Conservation (phyloP, 2,113 vertebrate species). For the Ailurus styani region DNA sequence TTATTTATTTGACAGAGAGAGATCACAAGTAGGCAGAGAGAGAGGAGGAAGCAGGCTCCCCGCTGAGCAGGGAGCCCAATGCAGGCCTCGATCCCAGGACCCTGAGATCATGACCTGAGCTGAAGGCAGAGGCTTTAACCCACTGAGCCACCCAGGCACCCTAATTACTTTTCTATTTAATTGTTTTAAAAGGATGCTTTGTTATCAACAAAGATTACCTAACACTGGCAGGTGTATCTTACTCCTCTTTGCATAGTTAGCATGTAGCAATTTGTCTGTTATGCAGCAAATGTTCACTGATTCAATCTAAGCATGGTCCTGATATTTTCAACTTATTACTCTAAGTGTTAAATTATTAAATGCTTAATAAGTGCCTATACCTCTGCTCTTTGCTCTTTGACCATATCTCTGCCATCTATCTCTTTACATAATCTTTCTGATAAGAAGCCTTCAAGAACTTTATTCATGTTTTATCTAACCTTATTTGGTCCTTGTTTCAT, state of each 20-base stretch:
- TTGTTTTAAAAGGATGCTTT: neutral
- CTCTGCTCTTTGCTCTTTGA: neutral
- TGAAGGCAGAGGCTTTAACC: no score
- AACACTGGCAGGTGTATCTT: neutral
- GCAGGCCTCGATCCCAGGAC: no score
- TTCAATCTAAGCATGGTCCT: neutral
- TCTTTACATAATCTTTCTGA: neutral
- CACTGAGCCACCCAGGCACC: no score
- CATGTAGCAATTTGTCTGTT: neutral
- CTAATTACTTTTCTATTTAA: no score
- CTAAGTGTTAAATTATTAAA: neutral
- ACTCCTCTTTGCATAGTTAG: neutral
- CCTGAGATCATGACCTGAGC: no score
- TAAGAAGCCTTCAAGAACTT: neutral
- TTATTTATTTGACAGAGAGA: no score
- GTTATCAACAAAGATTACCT: neutral
- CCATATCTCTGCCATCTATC: neutral
- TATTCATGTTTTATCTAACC: neutral
- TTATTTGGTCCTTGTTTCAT: neutral
- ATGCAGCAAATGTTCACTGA: neutral
- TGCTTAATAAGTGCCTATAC: neutral
- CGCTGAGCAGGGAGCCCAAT: no score
- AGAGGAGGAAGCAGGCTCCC: no score
- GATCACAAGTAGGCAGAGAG: no score
- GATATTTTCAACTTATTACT: neutral